Percentiles rank a stretch among this genome's conserved stretches.
phyloP scores from a whole-genome alignment of 2,113 vertebrate genomes.

The Sula dactylatra region DNA sequence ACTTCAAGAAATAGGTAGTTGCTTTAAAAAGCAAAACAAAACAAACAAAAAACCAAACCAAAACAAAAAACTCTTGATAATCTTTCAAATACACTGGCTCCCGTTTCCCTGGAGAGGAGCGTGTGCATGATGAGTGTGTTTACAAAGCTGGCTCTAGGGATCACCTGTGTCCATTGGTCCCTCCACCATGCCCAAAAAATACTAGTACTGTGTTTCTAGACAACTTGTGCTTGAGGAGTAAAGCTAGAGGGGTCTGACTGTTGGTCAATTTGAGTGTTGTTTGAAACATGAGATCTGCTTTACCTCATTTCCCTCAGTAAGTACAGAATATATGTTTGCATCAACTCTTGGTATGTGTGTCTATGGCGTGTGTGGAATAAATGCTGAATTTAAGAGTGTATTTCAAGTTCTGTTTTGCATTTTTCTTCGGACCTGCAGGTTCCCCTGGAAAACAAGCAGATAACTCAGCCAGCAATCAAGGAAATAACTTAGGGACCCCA shows the following conservation, averaged over 20 bases:
- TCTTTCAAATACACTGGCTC: accelerated
- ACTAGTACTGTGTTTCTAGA: neutral
- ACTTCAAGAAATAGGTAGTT: neutral
- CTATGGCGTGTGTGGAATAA: neutral
- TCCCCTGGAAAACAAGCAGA: constrained; percentile 66
- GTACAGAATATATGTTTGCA: neutral
- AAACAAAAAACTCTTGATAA: too few relatives aligned
- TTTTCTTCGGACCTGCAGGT: constrained; percentile 74
- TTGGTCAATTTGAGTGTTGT: neutral
- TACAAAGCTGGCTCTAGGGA: neutral
- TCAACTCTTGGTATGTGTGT: neutral
- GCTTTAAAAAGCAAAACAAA: neutral
- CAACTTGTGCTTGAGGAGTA: neutral
- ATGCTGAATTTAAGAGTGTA: neutral
- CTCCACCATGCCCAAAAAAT: neutral
- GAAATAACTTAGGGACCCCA: neutral
- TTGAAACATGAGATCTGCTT: neutral
- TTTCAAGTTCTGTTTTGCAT: constrained; percentile 26
- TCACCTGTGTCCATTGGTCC: too few relatives aligned
- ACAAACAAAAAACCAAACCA: too few relatives aligned
- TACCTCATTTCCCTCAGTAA: neutral
- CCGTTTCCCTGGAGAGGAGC: neutral
- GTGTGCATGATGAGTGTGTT: neutral
- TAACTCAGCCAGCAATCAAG: constrained; percentile 12
- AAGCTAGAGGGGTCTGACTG: neutral